phyloP scores from a whole-genome alignment of 2,113 vertebrate species.

The Brevimyrus niger region DNA sequence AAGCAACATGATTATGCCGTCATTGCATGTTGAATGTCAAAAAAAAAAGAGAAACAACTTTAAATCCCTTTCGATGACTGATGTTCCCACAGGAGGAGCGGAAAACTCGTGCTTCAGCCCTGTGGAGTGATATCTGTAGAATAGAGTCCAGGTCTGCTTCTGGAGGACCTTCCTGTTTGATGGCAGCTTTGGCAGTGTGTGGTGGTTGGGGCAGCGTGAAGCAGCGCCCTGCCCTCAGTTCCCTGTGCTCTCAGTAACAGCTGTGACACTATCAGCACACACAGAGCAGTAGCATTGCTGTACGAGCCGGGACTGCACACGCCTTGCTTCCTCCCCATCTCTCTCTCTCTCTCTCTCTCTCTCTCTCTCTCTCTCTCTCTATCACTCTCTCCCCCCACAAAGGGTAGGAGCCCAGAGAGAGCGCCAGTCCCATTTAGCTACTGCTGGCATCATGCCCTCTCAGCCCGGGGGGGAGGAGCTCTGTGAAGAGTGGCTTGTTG shows the following conservation, averaged over 20 bases:
- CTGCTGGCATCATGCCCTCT: constrained; percentile 50
- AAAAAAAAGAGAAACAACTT: not conserved
- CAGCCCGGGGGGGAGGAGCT: constrained; percentile 45
- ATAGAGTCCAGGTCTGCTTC: not conserved
- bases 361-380: constrained; percentile 24
- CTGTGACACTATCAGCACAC: constrained; percentile 41
- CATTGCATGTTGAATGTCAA: constrained; percentile 30
- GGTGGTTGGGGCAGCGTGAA: constrained; percentile 20
- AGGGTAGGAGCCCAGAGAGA: not conserved
- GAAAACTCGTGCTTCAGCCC: not conserved
- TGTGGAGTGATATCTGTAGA: constrained; percentile 12
- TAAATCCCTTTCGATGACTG: constrained; percentile 7
- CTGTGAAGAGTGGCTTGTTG: constrained; percentile 40
- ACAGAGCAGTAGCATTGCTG: constrained; percentile 48
- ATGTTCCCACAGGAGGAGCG: not conserved
- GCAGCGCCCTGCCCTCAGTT: constrained; percentile 20
- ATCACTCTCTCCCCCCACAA: not conserved
- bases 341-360: constrained; percentile 7
- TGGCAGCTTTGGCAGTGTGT: constrained; percentile 25
- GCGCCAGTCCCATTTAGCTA: constrained; percentile 45
- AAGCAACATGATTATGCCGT: constrained; percentile 31
- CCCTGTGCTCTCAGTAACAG: constrained; percentile 26
- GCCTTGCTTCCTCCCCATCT: constrained; percentile 19
- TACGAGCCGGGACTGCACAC: constrained; percentile 53
- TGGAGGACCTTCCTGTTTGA: constrained; percentile 8